phyloP scores from a whole-genome alignment of 2,113 vertebrate species.

The zebrafish (Danio rerio) region GRCz12tu NC_133186.1:21497501-21498000 shows the following conservation, averaged over 20 bases:
- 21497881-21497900: no score
- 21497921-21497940: no score
- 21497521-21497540: background rate
- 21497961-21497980: no score
- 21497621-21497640: background rate
- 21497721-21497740: conserved; percentile 47
- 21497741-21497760: conserved; percentile 63
- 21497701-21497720: conserved; percentile 3
- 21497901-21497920: no score
- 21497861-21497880: no score
- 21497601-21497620: conserved; percentile 12
- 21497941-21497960: no score
- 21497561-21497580: conserved; percentile 35
- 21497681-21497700: background rate
- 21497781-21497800: background rate
- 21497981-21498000: no score
- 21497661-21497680: conserved; percentile 6
- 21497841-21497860: no score
- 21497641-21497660: conserved; percentile 28
- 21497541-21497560: background rate
- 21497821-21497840: background rate
- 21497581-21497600: background rate
- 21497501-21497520: conserved; percentile 6
- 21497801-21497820: background rate
- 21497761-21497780: conserved; percentile 35